Evolutionary conservation across 2,888 invertebrate species (phyloP).

Genomic region (Cryptophagus acutangulus): DNA sequence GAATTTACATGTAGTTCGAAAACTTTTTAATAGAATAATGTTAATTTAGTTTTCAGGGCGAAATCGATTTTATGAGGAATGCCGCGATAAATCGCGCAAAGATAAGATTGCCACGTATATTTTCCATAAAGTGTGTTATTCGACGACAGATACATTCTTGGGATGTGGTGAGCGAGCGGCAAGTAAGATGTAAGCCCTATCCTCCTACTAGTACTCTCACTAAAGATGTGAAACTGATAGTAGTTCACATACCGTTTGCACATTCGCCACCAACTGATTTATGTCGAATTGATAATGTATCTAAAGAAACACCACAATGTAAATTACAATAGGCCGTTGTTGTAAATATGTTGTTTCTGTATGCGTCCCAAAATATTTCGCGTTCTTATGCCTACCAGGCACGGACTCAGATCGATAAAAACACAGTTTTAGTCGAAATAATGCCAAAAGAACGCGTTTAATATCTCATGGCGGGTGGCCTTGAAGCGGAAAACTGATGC

Average conservation of each 20-base stretch:
- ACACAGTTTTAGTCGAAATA: too few relatives aligned
- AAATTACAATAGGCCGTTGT: constrained; percentile 45
- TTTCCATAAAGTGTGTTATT: too few relatives aligned
- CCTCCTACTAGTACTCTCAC: constrained; percentile 33
- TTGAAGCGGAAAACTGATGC: neutral
- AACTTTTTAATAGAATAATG: too few relatives aligned
- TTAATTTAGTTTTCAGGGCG: too few relatives aligned
- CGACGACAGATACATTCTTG: neutral
- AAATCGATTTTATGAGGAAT: neutral
- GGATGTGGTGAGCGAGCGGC: constrained; percentile 24
- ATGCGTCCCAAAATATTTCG: constrained; percentile 30
- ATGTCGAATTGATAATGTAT: constrained; percentile 46
- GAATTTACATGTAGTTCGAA: too few relatives aligned
- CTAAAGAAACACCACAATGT: constrained; percentile 47
- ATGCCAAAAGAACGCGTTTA: neutral
- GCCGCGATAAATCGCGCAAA: neutral
- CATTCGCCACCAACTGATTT: constrained; percentile 41
- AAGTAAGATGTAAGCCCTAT: constrained; percentile 42
- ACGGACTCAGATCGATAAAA: too few relatives aligned
- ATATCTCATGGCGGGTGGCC: too few relatives aligned
- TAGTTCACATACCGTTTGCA: constrained; percentile 36
- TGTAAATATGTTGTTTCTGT: constrained; percentile 44
- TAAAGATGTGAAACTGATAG: constrained; percentile 36
- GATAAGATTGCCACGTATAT: neutral
- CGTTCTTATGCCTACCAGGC: neutral